Evolutionary conservation across 2,797 vertebrate genomes (phyloP).

Genomic region (Gymnocypris eckloni): DNA sequence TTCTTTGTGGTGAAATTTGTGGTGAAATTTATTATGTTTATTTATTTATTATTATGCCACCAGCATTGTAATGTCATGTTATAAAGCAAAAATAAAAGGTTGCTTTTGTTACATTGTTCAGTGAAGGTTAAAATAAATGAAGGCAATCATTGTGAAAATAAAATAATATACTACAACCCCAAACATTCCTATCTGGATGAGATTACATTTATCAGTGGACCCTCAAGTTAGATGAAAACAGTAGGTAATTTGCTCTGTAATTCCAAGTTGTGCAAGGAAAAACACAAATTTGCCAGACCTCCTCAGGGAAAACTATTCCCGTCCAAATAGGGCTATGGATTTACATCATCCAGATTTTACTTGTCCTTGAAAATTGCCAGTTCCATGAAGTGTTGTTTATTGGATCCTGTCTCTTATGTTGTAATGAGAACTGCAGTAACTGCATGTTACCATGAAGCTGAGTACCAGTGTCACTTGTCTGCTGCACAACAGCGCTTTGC

Average conservation of each 20-base stretch:
- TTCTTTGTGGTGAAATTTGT: no score
- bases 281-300: slow-evolving; percentile 12
- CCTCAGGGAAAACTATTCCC: background rate
- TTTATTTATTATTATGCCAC: background rate
- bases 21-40: no score
- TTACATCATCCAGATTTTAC: background rate
- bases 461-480: slow-evolving; percentile 1
- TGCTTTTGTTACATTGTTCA: background rate
- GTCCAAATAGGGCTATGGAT: background rate
- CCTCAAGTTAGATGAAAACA: background rate
- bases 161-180: background rate
- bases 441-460: slow-evolving; percentile 2
- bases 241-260: background rate
- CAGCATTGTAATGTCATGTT: background rate
- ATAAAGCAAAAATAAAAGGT: background rate
- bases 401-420: slow-evolving; percentile 8
- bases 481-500: background rate
- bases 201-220: slow-evolving; percentile 17
- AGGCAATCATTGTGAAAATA: background rate
- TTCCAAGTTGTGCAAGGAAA: background rate
- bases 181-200: background rate
- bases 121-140: slow-evolving; percentile 9
- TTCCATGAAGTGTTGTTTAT: slow-evolving; percentile 24
- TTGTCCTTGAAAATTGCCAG: background rate
- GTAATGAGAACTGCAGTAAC: background rate